phyloP scores from a whole-genome alignment of 1,140 invertebrate species.

The Drosophila cardini region DNA sequence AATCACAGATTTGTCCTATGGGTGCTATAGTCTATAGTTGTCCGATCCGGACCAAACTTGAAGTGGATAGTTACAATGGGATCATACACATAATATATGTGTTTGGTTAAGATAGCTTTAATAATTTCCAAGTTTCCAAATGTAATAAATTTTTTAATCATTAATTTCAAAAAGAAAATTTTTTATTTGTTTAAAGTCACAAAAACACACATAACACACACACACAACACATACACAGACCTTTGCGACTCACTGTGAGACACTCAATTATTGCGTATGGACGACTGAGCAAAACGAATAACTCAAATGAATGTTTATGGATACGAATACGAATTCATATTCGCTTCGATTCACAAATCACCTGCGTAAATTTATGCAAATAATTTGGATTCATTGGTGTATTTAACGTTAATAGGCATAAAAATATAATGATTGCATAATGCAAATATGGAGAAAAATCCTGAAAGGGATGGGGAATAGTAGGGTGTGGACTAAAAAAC shows the following conservation, averaged over 20 bases:
- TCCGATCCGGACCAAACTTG: no score
- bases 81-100: no score
- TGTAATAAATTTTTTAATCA: background rate
- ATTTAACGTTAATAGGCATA: conserved; percentile 73
- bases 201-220: conserved; percentile 1
- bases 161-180: background rate
- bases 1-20: no score
- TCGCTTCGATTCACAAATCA: conserved; percentile 68
- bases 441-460: conserved; percentile 14
- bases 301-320: conserved; percentile 10
- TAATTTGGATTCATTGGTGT: conserved; percentile 46
- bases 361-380: conserved; percentile 70
- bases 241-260: conserved; percentile 26
- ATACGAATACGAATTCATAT: conserved; percentile 7
- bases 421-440: conserved; percentile 77
- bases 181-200: conserved; percentile 12
- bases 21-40: no score
- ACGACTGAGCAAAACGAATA: conserved; percentile 33
- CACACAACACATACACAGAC: conserved; percentile 13
- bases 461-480: background rate
- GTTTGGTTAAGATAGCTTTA: no score
- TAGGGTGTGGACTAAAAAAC: conserved; percentile 5
- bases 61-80: no score
- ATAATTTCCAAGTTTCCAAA: no score
- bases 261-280: conserved; percentile 29